Evolutionary conservation across 2,113 vertebrate genomes (phyloP).

Genomic region (Lamprotornis superbus): DNA sequence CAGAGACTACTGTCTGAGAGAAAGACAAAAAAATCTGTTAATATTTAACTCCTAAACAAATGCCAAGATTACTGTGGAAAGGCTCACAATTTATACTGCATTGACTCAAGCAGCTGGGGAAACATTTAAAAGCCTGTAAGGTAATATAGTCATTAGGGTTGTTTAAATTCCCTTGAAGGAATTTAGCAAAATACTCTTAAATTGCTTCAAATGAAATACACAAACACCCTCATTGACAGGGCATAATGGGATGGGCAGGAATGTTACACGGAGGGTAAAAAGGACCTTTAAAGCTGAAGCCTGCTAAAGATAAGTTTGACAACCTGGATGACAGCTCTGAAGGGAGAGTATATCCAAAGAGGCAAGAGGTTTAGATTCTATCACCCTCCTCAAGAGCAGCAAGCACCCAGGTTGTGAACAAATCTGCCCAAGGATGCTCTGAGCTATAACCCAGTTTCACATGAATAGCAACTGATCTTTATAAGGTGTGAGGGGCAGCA

Average conservation of each 20-base stretch:
- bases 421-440: not conserved
- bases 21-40: not conserved
- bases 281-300: not conserved
- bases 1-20: not conserved
- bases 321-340: slow-evolving; percentile 13
- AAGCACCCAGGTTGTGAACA: slow-evolving; percentile 25
- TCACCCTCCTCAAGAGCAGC: not conserved
- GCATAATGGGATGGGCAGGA: not conserved
- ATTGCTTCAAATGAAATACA: not conserved
- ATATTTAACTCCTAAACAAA: slow-evolving; percentile 53
- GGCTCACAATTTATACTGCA: not conserved
- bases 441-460: not conserved
- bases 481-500: not conserved
- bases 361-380: slow-evolving; percentile 29
- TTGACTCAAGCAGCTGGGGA: slow-evolving; percentile 24
- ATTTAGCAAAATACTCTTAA: not conserved
- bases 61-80: not conserved
- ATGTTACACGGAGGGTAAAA: not conserved
- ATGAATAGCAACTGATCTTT: not conserved
- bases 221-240: not conserved
- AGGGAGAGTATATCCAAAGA: not conserved
- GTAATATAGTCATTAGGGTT: slow-evolving; percentile 37
- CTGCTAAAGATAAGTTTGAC: slow-evolving; percentile 10
- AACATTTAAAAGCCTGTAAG: slow-evolving; percentile 15
- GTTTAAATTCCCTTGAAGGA: slow-evolving; percentile 33